Evolutionary conservation across 2,113 vertebrate species (phyloP), one percentile per base, ranked within the genome.

Genomic region (Aegotheles bennettii): DNA sequence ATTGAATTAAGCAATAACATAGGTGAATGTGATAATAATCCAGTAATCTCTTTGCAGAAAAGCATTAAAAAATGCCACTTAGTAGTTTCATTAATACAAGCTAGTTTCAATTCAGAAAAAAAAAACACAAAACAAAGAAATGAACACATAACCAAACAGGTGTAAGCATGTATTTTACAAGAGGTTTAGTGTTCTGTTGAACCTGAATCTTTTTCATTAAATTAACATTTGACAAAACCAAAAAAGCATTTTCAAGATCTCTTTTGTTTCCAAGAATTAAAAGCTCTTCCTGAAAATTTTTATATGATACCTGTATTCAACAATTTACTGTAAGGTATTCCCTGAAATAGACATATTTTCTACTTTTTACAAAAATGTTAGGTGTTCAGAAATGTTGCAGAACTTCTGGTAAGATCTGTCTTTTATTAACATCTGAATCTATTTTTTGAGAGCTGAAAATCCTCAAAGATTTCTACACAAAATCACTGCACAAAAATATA

Each of bases 381-480:
- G 31, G 40, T 51, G 28, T 47, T 71, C 31, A 60, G 51, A 64
- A 53, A 59, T 21, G 14, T 16, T 42, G 26, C 25, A 79, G 31
- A 74, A 63, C 31, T 29, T 36, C 43, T 68, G 54, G 13, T 35
- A 57, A 47, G 16, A 28, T 78, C 10, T 78, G 5, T 16, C 18
- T 43, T 75, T 54, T 83, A 59, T 61, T 33, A 53, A 48, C 10
- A 51, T 26, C 43, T 75, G 67, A 68, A 45, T 48, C 17, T 69
- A 16, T 40, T 79, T 69, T n/a, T 25, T 64, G 38, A 79, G 78
- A 76, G 35, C 13, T 33, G 25, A 40, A 65, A 33, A 3, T 11
- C 0, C 9, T 8, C 42, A 38, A 31, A 40, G 4, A 0, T 73
- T 57, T 63, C 54, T 53, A 2, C 42, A 31, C 1, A 2, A 56